Evolutionary conservation across 2,113 vertebrate genomes (phyloP).

Genomic region (Siniperca knerii): DNA sequence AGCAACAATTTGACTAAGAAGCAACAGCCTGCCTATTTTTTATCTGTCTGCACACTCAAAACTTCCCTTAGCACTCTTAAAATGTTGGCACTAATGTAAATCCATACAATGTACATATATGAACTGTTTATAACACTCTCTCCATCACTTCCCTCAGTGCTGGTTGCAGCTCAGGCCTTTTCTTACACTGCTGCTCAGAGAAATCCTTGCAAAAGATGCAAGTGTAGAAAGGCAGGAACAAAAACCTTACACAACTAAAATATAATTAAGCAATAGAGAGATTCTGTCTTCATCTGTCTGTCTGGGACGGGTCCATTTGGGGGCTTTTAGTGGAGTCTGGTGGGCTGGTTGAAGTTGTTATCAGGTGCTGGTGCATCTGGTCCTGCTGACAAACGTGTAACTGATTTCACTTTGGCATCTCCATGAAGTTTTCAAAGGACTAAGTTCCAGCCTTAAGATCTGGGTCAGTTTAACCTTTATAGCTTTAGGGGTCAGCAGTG

Average conservation of each 20-base stretch:
- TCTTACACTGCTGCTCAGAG: neutral
- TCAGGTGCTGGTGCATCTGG: neutral
- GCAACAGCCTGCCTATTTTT: neutral
- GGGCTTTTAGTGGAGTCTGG: neutral
- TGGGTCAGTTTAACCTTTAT: neutral
- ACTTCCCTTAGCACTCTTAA: neutral
- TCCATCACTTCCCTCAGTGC: neutral
- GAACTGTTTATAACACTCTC: neutral
- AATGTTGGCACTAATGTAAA: neutral
- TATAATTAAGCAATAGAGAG: neutral
- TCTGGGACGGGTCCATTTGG: neutral
- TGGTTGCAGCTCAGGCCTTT: neutral
- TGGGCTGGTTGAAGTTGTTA: neutral
- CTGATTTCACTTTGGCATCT: neutral
- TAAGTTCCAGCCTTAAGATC: neutral
- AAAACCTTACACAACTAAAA: neutral
- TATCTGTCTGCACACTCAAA: neutral
- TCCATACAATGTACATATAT: no score
- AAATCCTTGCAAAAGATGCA: neutral
- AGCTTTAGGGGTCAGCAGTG: neutral
- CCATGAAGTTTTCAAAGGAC: neutral
- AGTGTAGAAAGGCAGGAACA: neutral
- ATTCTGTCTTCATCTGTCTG: neutral
- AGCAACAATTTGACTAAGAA: neutral
- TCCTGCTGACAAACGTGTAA: neutral